Conservation (phyloP, 2,797 vertebrate species). For the Cynodonichthys magdalenae region DNA sequence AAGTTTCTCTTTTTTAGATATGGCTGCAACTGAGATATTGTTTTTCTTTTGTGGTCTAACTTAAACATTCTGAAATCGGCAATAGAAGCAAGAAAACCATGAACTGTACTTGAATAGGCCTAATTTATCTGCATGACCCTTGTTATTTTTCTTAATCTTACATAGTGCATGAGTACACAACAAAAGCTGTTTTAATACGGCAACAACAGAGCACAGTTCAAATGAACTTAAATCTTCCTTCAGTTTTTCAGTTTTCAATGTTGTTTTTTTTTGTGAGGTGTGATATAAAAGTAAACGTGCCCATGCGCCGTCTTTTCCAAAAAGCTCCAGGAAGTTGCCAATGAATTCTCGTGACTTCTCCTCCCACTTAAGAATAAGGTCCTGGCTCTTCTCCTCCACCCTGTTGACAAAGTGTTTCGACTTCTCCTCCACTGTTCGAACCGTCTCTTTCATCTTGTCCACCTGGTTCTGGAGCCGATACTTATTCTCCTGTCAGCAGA, state of each 20-base stretch:
- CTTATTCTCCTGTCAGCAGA: constrained; percentile 89
- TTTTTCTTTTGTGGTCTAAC: no score
- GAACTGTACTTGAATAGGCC: background rate
- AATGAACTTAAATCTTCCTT: background rate
- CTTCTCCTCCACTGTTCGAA: constrained; percentile 94
- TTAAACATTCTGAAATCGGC: no score
- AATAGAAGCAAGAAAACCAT: no score
- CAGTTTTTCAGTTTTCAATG: background rate
- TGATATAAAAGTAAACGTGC: constrained; percentile 73
- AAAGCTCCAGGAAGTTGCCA: constrained; percentile 94
- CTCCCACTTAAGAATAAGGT: constrained; percentile 98
- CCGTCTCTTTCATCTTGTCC: constrained; percentile 98
- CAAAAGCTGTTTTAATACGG: background rate
- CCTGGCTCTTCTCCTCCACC: constrained; percentile 98
- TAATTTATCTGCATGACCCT: background rate
- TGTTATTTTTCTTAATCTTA: background rate
- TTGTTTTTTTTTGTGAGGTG: background rate
- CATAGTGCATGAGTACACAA: background rate
- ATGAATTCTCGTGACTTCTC: constrained; percentile 98
- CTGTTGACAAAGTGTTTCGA: constrained; percentile 96
- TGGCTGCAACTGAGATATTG: no score
- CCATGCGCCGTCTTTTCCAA: constrained; percentile 96
- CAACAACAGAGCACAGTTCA: no score
- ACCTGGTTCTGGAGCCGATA: constrained; percentile 97
- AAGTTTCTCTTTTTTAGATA: no score